Evolutionary conservation across 1,140 invertebrate species (phyloP), one percentile per base, ranked within the genome.

Genomic region (Centruroides vittatus): DNA sequence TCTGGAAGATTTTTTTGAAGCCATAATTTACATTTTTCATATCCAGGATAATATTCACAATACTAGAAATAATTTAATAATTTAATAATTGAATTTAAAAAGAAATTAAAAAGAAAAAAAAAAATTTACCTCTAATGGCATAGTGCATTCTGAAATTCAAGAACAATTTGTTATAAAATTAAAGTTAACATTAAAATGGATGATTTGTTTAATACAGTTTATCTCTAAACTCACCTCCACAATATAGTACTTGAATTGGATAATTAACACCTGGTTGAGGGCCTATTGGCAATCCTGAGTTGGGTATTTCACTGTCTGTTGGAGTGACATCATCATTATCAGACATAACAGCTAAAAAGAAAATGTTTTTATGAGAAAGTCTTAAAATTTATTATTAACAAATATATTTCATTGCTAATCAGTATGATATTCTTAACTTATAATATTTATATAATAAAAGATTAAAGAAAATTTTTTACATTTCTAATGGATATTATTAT

Each of bases 1-100:
- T 84, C 84, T 4, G 95, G 94, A 58, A 98, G 76, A 80, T 97
- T 86, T 70, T 88, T 86, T 73, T 97, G 90, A 53, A 98, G 72
- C 96, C 96, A 98, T 69, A 88, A 83, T 74, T 94, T 95, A 72
- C 95, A 99, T 76, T 95, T 95, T 61, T 96, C 94, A 76, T 92
- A 93, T 72, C 94, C 89, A 49, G 93, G 93, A 77, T 95, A 95
- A 76, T 93, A 97, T 80, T 98, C 94, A 74, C 95, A 98, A 72
- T 98, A 99, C 86, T 93, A 72, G 53, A 79, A 73, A 55, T 71
- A 72, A 41, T 41, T 41, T 41, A 41, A 41, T 41, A 41, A 41
- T 41, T 41, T 41, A 41, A 41, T 41, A 41, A 70, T 71, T 59
- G 23, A 69, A 23, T 59, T 11, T 47, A 12, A 46, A 47, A 49